Evolutionary conservation across 2,888 invertebrate genomes (phyloP), one percentile per base, ranked within the genome.

Genomic region (Chloroclystis v-ata): DNA sequence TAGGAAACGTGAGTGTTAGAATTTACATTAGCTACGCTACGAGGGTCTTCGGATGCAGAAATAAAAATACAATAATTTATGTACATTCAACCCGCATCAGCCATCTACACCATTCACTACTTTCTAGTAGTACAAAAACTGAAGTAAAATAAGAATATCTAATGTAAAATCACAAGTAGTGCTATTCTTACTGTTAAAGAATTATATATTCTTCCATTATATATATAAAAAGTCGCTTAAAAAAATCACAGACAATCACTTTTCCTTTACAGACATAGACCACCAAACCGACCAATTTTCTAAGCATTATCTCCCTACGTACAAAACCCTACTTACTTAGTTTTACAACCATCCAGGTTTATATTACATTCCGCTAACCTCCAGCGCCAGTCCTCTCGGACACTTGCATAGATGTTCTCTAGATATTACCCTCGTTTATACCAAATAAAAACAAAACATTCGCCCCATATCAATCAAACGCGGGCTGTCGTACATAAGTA

Each of bases 221-320:
- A 83, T 86, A 84, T 85, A 85, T 56, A 88, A 88, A 88, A 89
- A 86, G 89, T 89, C 86, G 88, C 89, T 86, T 88, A 88, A 88
- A 88, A 87, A 87, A 89, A 89, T 89, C 89, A 89, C 89, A 89
- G 89, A 89, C 89, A 87, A 88, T 87, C 86, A 86, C 85, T 83
- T 83, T 78, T 75, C 78, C 79, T 82, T 84, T 86, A 88, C 85
- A 87, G 80, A 89, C 89, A 86, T 78, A 79, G 81, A 87, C 85
- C 85, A 85, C 78, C 84, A 70, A 77, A 82, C 75, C 77, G 72
- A 83, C 78, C 82, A 69, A 78, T 75, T 77, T 74, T 78, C 79
- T 83, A 85, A 86, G 83, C 86, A 78, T 85, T 85, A 83, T 72
- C 73, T 78, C 65, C 69, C 85, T 86, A 86, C 84, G 82, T 86